Percentiles rank a stretch among this genome's conserved stretches.
These are phyloP conservation scores for Limonius californicus DNA, from an alignment of 1,140 invertebrate genomes.

Conservation along the genomic window DNA sequence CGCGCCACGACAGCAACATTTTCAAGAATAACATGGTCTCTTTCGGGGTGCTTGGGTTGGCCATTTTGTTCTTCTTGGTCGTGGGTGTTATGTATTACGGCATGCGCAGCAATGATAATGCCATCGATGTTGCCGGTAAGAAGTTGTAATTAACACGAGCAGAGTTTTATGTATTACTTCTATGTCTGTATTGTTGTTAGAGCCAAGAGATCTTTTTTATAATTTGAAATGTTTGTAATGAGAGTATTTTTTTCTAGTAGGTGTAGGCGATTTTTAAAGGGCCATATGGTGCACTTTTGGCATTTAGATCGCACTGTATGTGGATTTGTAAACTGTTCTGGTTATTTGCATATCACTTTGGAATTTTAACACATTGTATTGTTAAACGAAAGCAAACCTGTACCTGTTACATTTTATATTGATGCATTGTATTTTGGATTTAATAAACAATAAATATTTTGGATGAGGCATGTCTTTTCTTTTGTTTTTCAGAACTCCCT, in stretches of 20 bases:
- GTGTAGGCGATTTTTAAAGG: too few relatives aligned
- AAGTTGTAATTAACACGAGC: too few relatives aligned
- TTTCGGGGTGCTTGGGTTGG: constrained; percentile 56
- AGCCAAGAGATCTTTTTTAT: too few relatives aligned
- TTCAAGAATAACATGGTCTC: constrained; percentile 62
- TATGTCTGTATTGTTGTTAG: too few relatives aligned
- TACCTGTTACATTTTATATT: too few relatives aligned
- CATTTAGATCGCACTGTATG: too few relatives aligned
- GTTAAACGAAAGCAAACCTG: background rate
- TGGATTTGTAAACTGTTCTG: too few relatives aligned
- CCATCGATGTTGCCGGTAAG: constrained; percentile 37
- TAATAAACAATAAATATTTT: constrained; percentile 45
- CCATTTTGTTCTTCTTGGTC: constrained; percentile 61
- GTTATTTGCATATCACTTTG: background rate
- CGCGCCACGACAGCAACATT: constrained; percentile 40
- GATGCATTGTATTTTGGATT: background rate
- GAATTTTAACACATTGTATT: background rate
- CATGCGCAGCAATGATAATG: constrained; percentile 44
- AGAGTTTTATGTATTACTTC: too few relatives aligned
- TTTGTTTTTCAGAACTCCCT: background rate
- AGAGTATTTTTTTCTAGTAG: too few relatives aligned
- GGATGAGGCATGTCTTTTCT: constrained; percentile 10
- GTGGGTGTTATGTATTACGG: constrained; percentile 65
- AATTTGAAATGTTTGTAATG: too few relatives aligned
- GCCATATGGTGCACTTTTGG: too few relatives aligned